Base-by-base conservation (phyloP, 2,797 vertebrate species). In the Thamnophis elegans region DNA sequence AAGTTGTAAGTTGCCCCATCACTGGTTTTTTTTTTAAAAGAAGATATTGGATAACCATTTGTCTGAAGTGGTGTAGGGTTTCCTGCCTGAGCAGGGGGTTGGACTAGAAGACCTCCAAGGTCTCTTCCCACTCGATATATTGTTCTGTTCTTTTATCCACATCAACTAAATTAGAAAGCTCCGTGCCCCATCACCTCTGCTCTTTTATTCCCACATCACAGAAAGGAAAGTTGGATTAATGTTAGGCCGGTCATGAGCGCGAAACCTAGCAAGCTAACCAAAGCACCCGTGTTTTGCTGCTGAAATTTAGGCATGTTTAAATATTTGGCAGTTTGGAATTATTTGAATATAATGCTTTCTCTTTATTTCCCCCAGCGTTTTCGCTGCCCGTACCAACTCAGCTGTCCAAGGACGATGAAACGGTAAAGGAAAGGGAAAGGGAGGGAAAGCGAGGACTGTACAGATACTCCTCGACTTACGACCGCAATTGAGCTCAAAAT, bases 321-420 rank as follows among this genome's bases (percentile, higher is more conserved):
- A 11, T 20, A 73, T 65, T 54, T 25, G 73, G 10, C 36, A 82
- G 47, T 58, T 18, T 58, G 16, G 55, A 56, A 56, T 56, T 56
- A 56, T 56, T 56, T 1, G 14, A 56, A 56, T 26, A 26, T 58
- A 7, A 88, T 22, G 58, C 25, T 42, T 88, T 9, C 53, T 36
- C 9, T 26, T 47, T 12, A 42, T 11, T 51, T 36, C 73, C 16
- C 59, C 82, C 90, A 98, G 98, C 96, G 94, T 96, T 96, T 92
- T 96, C 97, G 60, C 96, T 97, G 92, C 98, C 98, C 2, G 92
- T 97, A 12, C 94, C 96, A 89, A 96, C 96, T 58, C 93, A 94
- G 78, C 90, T 97, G 96, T 87, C 97, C 94, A 28, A 96, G 36
- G 94, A 97, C 60, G 94, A 98, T 95, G 97, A 97, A 56, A 98